Evolutionary conservation across 2,113 vertebrate genomes (phyloP).

Genomic region (Alligator mississippiensis): DNA sequence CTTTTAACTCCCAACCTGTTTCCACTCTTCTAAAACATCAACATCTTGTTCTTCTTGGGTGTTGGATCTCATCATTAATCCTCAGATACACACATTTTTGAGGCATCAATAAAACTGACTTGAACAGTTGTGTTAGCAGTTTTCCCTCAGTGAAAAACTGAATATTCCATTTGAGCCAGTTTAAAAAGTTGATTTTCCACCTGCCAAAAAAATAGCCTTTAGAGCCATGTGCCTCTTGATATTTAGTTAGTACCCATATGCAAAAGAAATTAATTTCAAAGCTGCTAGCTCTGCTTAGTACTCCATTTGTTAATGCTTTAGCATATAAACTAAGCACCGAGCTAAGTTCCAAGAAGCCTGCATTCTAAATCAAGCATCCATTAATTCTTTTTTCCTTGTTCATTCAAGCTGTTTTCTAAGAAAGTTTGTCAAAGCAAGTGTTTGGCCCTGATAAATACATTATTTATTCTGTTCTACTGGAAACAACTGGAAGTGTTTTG

Average conservation of each 20-base stretch:
- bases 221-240: background rate
- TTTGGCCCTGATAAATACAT: background rate
- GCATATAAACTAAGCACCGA: background rate
- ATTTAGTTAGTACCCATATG: background rate
- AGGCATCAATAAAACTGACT: background rate
- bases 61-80: background rate
- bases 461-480: background rate
- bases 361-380: background rate
- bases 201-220: background rate
- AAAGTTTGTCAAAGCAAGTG: background rate
- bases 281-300: background rate
- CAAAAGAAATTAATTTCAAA: background rate
- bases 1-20: background rate
- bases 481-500: background rate
- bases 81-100: background rate
- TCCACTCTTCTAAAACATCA: background rate
- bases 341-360: accelerated
- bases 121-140: background rate
- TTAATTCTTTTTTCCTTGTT: background rate
- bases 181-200: background rate
- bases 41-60: slow-evolving; percentile 12
- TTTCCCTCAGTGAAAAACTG: background rate
- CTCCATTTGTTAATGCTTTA: background rate
- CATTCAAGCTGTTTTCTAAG: background rate
- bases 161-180: background rate